Evolutionary conservation across 2,888 invertebrate species (phyloP).

Genomic region (Peribatodes rhomboidaria): DNA sequence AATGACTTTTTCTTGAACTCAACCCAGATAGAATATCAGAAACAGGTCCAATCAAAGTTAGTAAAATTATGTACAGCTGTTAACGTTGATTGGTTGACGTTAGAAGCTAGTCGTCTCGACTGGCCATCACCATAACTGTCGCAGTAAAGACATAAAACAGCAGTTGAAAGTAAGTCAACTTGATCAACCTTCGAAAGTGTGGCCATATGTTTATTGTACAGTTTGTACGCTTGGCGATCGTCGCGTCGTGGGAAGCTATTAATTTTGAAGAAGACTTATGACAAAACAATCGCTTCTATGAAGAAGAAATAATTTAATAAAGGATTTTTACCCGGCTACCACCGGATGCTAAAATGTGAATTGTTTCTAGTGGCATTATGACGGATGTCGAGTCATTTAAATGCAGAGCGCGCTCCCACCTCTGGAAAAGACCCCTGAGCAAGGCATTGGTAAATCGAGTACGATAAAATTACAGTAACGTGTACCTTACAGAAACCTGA

Average conservation of each 20-base stretch:
- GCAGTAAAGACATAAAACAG: slow-evolving; percentile 29
- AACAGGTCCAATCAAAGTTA: slow-evolving; percentile 26
- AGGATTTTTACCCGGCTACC: slow-evolving; percentile 35
- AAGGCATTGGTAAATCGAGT: slow-evolving; percentile 40
- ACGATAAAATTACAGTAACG: background rate
- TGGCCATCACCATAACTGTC: slow-evolving; percentile 20
- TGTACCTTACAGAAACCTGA: slow-evolving; percentile 41
- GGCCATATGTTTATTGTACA: slow-evolving; percentile 27
- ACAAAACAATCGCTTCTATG: slow-evolving; percentile 17
- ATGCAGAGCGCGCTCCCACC: slow-evolving; percentile 67
- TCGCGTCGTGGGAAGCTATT: slow-evolving; percentile 28
- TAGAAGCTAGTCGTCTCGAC: slow-evolving; percentile 17
- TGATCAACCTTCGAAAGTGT: slow-evolving; percentile 18
- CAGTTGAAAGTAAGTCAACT: slow-evolving; percentile 13
- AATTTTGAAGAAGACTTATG: slow-evolving; percentile 2
- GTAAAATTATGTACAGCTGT: slow-evolving; percentile 13
- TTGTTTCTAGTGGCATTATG: slow-evolving; percentile 66
- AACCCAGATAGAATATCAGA: slow-evolving; percentile 18
- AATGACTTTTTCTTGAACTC: slow-evolving; percentile 9
- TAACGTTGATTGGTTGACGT: slow-evolving; percentile 25
- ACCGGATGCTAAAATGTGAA: slow-evolving; percentile 72
- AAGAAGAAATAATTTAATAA: slow-evolving; percentile 17
- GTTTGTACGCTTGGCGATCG: background rate
- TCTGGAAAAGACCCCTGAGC: slow-evolving; percentile 41
- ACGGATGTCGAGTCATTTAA: slow-evolving; percentile 80